These are phyloP conservation scores for Stegodyphus dumicola DNA, from an alignment of 1,140 invertebrate genomes.

Conservation along the genomic window DNA sequence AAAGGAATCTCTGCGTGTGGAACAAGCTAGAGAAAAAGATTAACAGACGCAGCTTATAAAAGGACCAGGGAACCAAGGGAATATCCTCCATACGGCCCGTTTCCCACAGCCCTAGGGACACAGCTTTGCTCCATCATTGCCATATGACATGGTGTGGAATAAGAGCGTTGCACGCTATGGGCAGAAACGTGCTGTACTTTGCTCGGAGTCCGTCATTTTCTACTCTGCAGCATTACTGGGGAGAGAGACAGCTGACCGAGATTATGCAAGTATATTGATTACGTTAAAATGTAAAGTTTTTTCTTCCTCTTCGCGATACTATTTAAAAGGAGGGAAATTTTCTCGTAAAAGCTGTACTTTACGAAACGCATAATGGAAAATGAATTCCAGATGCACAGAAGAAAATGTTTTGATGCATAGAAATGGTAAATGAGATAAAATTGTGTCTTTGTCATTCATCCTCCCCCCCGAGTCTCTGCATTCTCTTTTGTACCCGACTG, in stretches of 20 bases:
- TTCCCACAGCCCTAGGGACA: constrained; percentile 29
- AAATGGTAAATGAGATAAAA: too few relatives aligned
- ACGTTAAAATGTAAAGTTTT: constrained; percentile 27
- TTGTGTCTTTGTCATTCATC: too few relatives aligned
- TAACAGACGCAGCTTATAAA: too few relatives aligned
- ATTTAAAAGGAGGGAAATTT: constrained; percentile 1
- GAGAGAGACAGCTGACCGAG: constrained; percentile 9
- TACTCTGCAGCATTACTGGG: constrained; percentile 30
- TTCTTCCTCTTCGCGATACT: neutral
- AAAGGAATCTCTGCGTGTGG: neutral
- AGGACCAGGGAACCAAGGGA: neutral
- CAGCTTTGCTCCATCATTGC: constrained; percentile 19
- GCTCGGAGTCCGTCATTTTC: constrained; percentile 26
- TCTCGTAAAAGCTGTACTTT: constrained; percentile 3
- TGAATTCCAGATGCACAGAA: too few relatives aligned
- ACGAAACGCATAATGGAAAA: neutral
- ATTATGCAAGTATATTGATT: constrained; percentile 57
- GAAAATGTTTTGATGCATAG: too few relatives aligned
- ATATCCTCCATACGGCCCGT: constrained; percentile 19
- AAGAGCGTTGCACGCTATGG: constrained; percentile 23
- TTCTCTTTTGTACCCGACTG: too few relatives aligned
- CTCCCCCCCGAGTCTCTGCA: too few relatives aligned
- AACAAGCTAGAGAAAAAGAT: constrained; percentile 17
- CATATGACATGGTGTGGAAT: constrained; percentile 29
- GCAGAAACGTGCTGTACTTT: neutral